Conservation (phyloP, 2,888 invertebrate genomes). For the Yponomeuta plumbellus region DNA sequence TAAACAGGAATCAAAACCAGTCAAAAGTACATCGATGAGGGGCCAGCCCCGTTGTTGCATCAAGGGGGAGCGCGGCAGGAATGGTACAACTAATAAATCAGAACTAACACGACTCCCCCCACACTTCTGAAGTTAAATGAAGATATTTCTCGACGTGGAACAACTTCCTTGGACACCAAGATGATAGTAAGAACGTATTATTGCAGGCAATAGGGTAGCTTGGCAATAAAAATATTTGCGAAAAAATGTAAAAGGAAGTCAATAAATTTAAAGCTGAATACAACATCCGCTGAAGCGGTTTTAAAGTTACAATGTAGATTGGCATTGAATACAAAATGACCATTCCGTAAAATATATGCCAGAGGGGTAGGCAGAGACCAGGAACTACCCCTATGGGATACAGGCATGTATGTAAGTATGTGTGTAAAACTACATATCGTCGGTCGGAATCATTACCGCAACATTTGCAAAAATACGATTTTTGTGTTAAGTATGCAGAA, state of each 20-base stretch:
- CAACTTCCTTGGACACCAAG: conserved; percentile 17
- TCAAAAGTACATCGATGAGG: conserved; percentile 70
- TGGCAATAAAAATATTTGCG: neutral
- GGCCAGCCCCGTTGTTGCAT: conserved; percentile 27
- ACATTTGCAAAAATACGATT: too few species aligned
- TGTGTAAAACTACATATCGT: too few species aligned
- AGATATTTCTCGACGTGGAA: conserved; percentile 24
- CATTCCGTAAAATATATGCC: too few species aligned
- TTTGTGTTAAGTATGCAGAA: too few species aligned
- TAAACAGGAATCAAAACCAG: conserved; percentile 69
- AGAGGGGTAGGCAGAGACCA: too few species aligned
- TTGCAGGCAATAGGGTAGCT: neutral
- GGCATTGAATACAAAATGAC: too few species aligned
- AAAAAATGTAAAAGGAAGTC: neutral
- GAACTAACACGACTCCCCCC: conserved; percentile 15
- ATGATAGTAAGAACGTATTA: conserved; percentile 7
- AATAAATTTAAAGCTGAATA: neutral
- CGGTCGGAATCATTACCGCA: too few species aligned
- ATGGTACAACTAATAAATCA: conserved; percentile 57
- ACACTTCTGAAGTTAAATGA: conserved; percentile 32
- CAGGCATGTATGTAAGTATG: too few species aligned
- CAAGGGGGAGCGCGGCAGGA: conserved; percentile 39
- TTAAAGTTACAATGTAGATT: neutral
- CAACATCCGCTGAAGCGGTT: neutral
- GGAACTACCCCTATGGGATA: too few species aligned